Conservation (phyloP, 37 sponge, comb jelly and placozoan species). For the Lycopodina hypogea region DNA sequence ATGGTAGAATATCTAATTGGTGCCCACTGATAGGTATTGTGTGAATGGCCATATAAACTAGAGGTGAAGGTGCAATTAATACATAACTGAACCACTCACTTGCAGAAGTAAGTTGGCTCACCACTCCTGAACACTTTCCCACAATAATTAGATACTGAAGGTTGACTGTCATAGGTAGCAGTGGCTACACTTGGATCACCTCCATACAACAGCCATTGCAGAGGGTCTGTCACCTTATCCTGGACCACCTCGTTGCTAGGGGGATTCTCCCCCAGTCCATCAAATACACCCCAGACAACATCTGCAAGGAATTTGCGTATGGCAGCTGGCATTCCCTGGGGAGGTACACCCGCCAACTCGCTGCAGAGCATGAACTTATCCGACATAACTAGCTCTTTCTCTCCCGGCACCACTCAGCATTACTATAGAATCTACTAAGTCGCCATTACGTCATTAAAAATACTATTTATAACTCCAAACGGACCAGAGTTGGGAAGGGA, state of each 20-base stretch:
- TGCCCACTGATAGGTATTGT: too few species aligned
- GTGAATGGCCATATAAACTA: too few species aligned
- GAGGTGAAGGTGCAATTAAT: too few species aligned
- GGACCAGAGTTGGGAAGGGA: too few species aligned
- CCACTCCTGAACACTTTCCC: conserved; percentile 73
- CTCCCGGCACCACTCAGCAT: too few species aligned
- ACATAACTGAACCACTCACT: conserved; percentile 20
- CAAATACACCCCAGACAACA: conserved; percentile 31
- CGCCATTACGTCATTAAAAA: too few species aligned
- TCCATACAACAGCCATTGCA: conserved; percentile 54
- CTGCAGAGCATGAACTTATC: neutral
- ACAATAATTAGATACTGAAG: conserved; percentile 46
- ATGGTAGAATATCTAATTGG: too few species aligned
- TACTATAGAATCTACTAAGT: too few species aligned
- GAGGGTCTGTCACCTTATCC: conserved; percentile 17
- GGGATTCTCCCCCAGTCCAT: neutral
- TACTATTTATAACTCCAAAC: too few species aligned
- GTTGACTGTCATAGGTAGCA: conserved; percentile 24
- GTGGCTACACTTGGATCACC: conserved; percentile 34
- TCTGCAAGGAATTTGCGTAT: conserved; percentile 27
- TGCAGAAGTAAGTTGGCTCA: conserved; percentile 75
- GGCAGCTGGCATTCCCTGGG: neutral
- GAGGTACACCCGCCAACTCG: conserved; percentile 33
- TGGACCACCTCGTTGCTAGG: conserved; percentile 6
- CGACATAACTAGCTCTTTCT: neutral